A percentile compares a stretch with the other conserved stretches of the same genome.
Conservation (phyloP, 2,888 invertebrate species). For the Meiosimyza platycephala region DNA sequence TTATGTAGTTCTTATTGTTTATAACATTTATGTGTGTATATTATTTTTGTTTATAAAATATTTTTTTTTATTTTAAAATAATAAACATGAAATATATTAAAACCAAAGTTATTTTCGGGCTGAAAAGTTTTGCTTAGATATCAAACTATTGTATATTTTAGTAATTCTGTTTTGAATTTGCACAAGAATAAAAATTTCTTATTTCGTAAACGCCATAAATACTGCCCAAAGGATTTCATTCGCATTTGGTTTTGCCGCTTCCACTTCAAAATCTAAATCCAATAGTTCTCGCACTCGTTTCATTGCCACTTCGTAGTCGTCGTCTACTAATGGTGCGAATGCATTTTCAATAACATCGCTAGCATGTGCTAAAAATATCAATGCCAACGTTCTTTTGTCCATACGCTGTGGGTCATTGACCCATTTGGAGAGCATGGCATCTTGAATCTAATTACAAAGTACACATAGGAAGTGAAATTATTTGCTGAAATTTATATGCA, state of each 20-base stretch:
- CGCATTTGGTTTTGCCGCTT: constrained; percentile 90
- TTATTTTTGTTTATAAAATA: constrained; percentile 35
- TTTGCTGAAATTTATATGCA: neutral
- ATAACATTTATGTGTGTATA: constrained; percentile 17
- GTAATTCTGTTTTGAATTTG: constrained; percentile 3
- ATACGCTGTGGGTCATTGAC: constrained; percentile 98
- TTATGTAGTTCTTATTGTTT: constrained; percentile 26
- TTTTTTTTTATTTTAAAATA: constrained; percentile 36
- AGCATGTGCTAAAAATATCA: constrained; percentile 96
- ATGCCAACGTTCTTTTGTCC: constrained; percentile 92
- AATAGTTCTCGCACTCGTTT: constrained; percentile 94
- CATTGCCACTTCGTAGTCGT: constrained; percentile 98
- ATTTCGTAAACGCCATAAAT: constrained; percentile 98
- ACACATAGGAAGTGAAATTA: constrained; percentile 48
- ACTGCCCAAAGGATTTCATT: constrained; percentile 99
- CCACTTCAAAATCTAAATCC: constrained; percentile 96
- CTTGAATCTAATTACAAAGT: constrained; percentile 81
- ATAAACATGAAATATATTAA: constrained; percentile 40
- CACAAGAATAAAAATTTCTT: constrained; percentile 64
- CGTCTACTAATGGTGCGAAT: constrained; percentile 95
- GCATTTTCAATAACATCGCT: constrained; percentile 99
- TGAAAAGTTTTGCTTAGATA: constrained; percentile 1
- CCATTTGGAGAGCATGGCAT: constrained; percentile 95
- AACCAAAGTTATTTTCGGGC: constrained; percentile 37
- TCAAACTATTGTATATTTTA: constrained; percentile 15